These are phyloP conservation scores for Epinotia bilunana DNA, from an alignment of 2,888 invertebrate genomes.

Conservation along the genomic window DNA sequence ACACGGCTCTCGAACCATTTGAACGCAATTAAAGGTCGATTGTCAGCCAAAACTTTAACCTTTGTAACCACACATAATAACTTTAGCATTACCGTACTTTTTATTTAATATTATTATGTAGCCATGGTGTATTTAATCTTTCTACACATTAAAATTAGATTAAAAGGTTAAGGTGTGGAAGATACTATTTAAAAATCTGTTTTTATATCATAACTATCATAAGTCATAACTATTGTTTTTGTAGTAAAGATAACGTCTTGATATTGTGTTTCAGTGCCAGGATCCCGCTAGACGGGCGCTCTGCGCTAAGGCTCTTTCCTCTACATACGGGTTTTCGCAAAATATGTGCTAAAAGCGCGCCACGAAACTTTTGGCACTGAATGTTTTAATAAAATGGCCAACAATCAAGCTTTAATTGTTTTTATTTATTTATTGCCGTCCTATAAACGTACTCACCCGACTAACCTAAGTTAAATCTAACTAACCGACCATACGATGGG, in stretches of 20 bases:
- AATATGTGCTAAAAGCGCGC: too few species aligned
- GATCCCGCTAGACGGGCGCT: too few species aligned
- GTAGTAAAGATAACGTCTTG: not conserved
- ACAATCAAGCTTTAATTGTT: constrained; percentile 23
- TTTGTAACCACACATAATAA: not conserved
- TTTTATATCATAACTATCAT: too few species aligned
- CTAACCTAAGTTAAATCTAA: constrained; percentile 12
- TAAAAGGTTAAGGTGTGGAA: not conserved
- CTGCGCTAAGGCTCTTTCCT: too few species aligned
- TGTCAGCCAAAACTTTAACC: constrained; percentile 10
- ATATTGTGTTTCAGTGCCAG: not conserved
- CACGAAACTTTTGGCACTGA: too few species aligned
- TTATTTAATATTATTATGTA: too few species aligned
- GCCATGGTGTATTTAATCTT: too few species aligned
- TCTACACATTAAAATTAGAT: not conserved
- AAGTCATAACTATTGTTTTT: too few species aligned
- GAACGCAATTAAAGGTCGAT: constrained; percentile 12
- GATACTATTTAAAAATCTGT: too few species aligned
- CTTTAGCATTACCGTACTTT: too few species aligned
- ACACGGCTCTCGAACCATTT: constrained; percentile 16
- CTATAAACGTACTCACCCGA: constrained; percentile 11
- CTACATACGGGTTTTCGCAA: too few species aligned
- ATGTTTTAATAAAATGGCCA: constrained; percentile 2
- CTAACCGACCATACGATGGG: constrained; percentile 41
- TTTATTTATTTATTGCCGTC: constrained; percentile 4